These are phyloP conservation scores for Zalophus californianus DNA, from an alignment of 2,797 vertebrate species.

Conservation along the genomic window DNA sequence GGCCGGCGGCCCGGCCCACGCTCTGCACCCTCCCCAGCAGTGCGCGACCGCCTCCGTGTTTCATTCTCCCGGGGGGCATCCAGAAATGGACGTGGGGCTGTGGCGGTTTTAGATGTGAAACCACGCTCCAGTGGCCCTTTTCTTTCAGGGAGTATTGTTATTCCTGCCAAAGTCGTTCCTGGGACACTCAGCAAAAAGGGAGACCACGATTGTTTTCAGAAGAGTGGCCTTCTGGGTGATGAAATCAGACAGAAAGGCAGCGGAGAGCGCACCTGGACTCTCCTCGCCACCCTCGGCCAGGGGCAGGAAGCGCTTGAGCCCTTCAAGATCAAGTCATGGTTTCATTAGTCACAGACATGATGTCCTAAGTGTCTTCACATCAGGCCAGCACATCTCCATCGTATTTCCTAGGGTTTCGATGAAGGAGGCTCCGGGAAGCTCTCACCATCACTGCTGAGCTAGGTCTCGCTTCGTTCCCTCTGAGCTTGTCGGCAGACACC, in stretches of 20 bases:
- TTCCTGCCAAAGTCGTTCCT: neutral
- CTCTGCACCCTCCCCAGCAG: fast-evolving
- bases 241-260: fast-evolving
- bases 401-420: too few species aligned
- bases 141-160: too few species aligned
- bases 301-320: fast-evolving
- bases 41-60: neutral
- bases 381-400: too few species aligned
- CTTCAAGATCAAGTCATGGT: fast-evolving
- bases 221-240: neutral
- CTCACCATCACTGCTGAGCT: fast-evolving
- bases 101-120: neutral
- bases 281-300: fast-evolving
- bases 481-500: fast-evolving
- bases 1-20: fast-evolving
- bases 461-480: too few species aligned
- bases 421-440: too few species aligned
- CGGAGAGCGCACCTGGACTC: fast-evolving
- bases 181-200: fast-evolving
- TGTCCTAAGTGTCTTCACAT: fast-evolving
- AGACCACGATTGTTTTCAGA: neutral
- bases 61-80: neutral
- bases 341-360: neutral
- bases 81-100: fast-evolving
- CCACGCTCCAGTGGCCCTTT: neutral